Percentiles rank a stretch among this genome's conserved stretches.
phyloP scores from a whole-genome alignment of 1,140 invertebrate species.

The Pseudoatta argentina region DNA sequence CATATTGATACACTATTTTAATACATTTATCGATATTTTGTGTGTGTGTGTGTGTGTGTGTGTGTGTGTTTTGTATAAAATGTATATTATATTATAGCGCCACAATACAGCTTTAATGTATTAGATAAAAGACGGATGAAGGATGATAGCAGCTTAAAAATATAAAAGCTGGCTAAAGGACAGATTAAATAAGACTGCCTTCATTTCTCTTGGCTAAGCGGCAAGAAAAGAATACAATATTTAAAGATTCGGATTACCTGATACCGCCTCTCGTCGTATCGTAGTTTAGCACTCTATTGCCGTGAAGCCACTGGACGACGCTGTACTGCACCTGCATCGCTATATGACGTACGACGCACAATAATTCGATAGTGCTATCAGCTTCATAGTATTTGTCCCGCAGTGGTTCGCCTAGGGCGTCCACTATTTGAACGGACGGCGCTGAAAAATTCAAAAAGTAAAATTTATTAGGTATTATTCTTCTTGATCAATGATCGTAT shows the following conservation, averaged over 20 bases:
- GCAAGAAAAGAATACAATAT: constrained; percentile 6
- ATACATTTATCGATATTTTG: background rate
- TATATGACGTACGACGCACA: constrained; percentile 91
- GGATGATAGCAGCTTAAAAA: background rate
- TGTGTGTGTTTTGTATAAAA: too few species aligned
- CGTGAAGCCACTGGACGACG: constrained; percentile 91
- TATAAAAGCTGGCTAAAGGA: background rate
- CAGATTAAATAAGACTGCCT: background rate
- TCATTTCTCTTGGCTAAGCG: background rate
- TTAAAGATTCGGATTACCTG: constrained; percentile 86
- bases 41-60: too few species aligned
- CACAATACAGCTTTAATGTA: background rate
- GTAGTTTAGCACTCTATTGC: constrained; percentile 90
- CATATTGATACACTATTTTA: background rate
- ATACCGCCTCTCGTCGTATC: constrained; percentile 91
- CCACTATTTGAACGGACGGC: constrained; percentile 91
- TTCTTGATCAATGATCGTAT: background rate
- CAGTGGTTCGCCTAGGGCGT: constrained; percentile 89
- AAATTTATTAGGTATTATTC: background rate
- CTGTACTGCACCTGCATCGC: constrained; percentile 89
- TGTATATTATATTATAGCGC: background rate
- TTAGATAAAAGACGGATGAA: background rate
- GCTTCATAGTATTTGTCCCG: constrained; percentile 92
- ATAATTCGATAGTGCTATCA: constrained; percentile 91
- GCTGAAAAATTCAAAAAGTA: constrained; percentile 85